Conservation (phyloP, 2,888 invertebrate genomes). For the Melipona bicolor region DNA sequence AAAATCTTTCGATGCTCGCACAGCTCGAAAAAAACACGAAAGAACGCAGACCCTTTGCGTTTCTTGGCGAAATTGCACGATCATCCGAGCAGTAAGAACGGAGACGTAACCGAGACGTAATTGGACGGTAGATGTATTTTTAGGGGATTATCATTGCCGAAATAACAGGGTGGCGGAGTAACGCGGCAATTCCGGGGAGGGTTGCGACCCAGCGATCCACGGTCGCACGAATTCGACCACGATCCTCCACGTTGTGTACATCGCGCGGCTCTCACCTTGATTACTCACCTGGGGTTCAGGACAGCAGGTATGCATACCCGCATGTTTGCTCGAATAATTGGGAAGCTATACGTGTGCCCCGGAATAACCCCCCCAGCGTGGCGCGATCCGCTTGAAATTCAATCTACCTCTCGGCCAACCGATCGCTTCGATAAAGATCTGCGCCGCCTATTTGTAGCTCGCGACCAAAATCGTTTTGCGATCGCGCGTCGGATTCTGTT, state of each 20-base stretch:
- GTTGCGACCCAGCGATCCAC: constrained; percentile 1
- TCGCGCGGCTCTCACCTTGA: constrained; percentile 71
- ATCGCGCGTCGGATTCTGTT: constrained; percentile 18
- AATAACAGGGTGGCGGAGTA: constrained; percentile 37
- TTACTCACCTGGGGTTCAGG: constrained; percentile 73
- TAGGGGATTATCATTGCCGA: constrained; percentile 48
- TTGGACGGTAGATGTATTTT: constrained; percentile 24
- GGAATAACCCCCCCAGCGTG: constrained; percentile 56
- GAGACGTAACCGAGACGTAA: no score
- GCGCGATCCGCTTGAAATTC: constrained; percentile 65
- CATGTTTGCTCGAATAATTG: constrained; percentile 75
- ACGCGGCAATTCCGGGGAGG: constrained; percentile 39
- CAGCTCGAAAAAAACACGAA: background rate
- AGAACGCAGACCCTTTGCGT: background rate
- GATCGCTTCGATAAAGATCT: constrained; percentile 69
- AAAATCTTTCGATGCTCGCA: no score
- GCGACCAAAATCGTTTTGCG: constrained; percentile 58
- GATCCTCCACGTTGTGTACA: constrained; percentile 59
- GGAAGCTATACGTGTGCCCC: constrained; percentile 62
- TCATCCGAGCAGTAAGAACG: background rate
- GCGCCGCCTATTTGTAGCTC: constrained; percentile 55
- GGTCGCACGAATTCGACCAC: constrained; percentile 59
- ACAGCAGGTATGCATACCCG: constrained; percentile 72
- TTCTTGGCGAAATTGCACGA: constrained; percentile 12
- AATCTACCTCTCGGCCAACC: constrained; percentile 62